Conservation (phyloP, 2,113 vertebrate species). For the Phrynosoma blainvillii region DNA sequence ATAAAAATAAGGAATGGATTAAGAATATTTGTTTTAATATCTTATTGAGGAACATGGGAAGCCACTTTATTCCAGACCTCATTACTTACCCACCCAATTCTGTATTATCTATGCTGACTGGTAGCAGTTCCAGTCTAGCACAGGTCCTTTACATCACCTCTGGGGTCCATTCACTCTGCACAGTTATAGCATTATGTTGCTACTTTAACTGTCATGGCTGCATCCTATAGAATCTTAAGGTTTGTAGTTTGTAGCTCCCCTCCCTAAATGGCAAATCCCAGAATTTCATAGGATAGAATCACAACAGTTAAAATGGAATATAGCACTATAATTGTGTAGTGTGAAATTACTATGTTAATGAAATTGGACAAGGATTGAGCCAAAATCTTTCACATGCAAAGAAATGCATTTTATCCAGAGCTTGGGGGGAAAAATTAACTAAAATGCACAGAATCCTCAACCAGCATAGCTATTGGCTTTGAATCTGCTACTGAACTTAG, state of each 20-base stretch:
- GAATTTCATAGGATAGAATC: too few species aligned
- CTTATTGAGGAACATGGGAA: background rate
- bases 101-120: background rate
- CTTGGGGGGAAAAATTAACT: background rate
- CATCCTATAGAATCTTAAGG: too few species aligned
- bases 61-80: background rate
- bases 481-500: too few species aligned
- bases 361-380: background rate
- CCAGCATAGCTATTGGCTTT: too few species aligned
- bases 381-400: background rate
- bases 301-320: too few species aligned
- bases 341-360: background rate
- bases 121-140: background rate
- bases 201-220: too few species aligned
- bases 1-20: background rate
- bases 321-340: too few species aligned
- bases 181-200: too few species aligned
- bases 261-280: too few species aligned
- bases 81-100: background rate
- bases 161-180: too few species aligned
- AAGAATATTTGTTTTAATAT: background rate
- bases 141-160: background rate
- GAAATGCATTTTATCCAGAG: background rate
- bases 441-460: too few species aligned
- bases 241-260: too few species aligned